These are phyloP conservation scores for Osmoderma eremita DNA, from an alignment of 2,888 invertebrate genomes.

Conservation along the genomic window DNA sequence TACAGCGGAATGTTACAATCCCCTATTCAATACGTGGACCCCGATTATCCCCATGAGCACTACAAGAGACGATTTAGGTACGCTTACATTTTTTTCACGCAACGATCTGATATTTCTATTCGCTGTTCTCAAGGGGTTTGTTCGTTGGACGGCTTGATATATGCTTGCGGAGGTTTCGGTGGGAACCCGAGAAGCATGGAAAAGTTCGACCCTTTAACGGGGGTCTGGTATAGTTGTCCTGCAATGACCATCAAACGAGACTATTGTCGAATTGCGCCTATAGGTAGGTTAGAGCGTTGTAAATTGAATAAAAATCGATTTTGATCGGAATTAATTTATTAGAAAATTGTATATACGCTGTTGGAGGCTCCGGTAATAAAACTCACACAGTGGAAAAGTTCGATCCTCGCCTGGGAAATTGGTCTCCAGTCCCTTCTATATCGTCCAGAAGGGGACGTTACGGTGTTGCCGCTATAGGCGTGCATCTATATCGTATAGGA, in stretches of 20 bases:
- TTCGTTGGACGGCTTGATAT: no score
- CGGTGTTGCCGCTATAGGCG: slow-evolving; percentile 72
- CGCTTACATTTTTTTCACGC: no score
- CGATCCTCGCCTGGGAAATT: slow-evolving; percentile 74
- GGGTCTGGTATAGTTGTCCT: no score
- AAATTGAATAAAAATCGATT: not conserved
- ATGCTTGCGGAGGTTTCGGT: slow-evolving; percentile 74
- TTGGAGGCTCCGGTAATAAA: slow-evolving; percentile 77
- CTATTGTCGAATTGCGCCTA: slow-evolving; percentile 73
- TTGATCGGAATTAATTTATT: slow-evolving; percentile 38
- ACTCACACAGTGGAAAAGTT: slow-evolving; percentile 75
- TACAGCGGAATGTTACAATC: slow-evolving; percentile 75
- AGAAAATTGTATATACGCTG: no score
- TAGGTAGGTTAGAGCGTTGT: slow-evolving; percentile 61
- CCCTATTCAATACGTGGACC: slow-evolving; percentile 71
- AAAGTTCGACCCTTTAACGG: slow-evolving; percentile 75
- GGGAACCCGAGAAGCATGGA: slow-evolving; percentile 76
- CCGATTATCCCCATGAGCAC: slow-evolving; percentile 76
- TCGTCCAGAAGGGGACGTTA: slow-evolving; percentile 72
- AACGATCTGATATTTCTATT: slow-evolving; percentile 14
- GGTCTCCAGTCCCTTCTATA: slow-evolving; percentile 75
- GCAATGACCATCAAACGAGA: slow-evolving; percentile 68
- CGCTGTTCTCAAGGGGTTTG: slow-evolving; percentile 58
- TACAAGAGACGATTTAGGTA: slow-evolving; percentile 70
- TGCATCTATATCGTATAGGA: no score